These are phyloP conservation scores for Pteromalus puparum DNA, from an alignment of 1,140 invertebrate species.

Conservation along the genomic window DNA sequence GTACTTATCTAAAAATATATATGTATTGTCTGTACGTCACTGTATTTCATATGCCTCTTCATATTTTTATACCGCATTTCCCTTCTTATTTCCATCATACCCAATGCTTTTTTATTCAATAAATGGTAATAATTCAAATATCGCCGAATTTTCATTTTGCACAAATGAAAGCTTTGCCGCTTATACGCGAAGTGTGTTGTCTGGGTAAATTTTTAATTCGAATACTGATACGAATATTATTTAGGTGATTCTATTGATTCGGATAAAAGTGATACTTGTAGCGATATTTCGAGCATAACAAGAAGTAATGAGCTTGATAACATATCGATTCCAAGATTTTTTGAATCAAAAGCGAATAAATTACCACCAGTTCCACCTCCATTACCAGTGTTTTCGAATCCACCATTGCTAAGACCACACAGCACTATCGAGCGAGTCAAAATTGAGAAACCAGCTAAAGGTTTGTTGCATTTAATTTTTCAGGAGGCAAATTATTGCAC, in stretches of 20 bases:
- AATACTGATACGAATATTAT: slow-evolving; percentile 21
- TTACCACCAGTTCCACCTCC: slow-evolving; percentile 38
- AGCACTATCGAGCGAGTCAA: not conserved
- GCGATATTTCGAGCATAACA: slow-evolving; percentile 17
- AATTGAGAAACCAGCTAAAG: slow-evolving; percentile 12
- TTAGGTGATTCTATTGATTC: slow-evolving; percentile 40
- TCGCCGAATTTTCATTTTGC: not conserved
- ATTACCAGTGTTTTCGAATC: slow-evolving; percentile 19
- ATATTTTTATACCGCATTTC: not conserved
- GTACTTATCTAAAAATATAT: slow-evolving; percentile 46
- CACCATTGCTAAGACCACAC: not conserved
- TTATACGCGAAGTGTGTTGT: slow-evolving; percentile 19
- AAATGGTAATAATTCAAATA: not conserved
- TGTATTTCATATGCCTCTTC: slow-evolving; percentile 29
- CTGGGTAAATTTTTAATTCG: not conserved
- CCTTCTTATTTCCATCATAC: not conserved
- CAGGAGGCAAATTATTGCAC: not conserved
- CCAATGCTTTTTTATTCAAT: not conserved
- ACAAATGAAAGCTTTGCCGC: slow-evolving; percentile 7
- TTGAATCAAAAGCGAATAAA: slow-evolving; percentile 8
- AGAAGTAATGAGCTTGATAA: not conserved
- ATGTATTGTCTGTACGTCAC: slow-evolving; percentile 38
- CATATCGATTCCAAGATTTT: not conserved
- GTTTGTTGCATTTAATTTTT: slow-evolving; percentile 28
- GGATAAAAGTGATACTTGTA: slow-evolving; percentile 15